These are phyloP conservation scores for Eupeodes luniger DNA, from an alignment of 2,888 invertebrate species.

Conservation along the genomic window DNA sequence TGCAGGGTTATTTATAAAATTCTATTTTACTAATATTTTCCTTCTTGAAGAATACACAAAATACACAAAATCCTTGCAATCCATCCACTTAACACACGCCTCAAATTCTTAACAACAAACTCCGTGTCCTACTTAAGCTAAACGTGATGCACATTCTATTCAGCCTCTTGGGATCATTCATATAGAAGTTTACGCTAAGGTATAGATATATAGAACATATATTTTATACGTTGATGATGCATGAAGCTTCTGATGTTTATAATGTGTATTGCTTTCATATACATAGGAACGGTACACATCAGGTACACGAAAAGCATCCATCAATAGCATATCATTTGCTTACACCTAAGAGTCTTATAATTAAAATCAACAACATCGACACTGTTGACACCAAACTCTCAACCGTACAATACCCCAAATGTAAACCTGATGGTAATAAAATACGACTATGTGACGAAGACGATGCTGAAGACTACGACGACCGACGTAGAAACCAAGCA, in stretches of 20 bases:
- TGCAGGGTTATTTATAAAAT: constrained; percentile 19
- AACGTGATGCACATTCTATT: constrained; percentile 21
- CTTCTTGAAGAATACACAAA: not conserved
- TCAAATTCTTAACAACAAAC: constrained; percentile 14
- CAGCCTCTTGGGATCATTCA: not conserved
- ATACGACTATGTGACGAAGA: not conserved
- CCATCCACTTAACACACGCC: constrained; percentile 47
- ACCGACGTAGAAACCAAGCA: not conserved
- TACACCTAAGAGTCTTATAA: constrained; percentile 52
- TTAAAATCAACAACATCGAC: constrained; percentile 68
- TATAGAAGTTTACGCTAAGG: not conserved
- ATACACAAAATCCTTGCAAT: constrained; percentile 32
- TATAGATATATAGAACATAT: not conserved
- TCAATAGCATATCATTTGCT: constrained; percentile 64
- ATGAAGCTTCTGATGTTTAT: not conserved
- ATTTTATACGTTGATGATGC: not conserved
- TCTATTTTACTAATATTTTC: not conserved
- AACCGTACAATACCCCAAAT: constrained; percentile 35
- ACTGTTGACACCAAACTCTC: constrained; percentile 41
- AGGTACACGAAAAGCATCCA: constrained; percentile 11
- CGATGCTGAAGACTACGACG: not conserved
- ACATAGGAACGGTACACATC: too few species aligned
- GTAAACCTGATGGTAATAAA: constrained; percentile 32
- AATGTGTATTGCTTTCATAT: not conserved
- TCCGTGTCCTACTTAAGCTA: constrained; percentile 5